phyloP scores from a whole-genome alignment of 1,140 invertebrate species.

The Cydia strobilella region DNA sequence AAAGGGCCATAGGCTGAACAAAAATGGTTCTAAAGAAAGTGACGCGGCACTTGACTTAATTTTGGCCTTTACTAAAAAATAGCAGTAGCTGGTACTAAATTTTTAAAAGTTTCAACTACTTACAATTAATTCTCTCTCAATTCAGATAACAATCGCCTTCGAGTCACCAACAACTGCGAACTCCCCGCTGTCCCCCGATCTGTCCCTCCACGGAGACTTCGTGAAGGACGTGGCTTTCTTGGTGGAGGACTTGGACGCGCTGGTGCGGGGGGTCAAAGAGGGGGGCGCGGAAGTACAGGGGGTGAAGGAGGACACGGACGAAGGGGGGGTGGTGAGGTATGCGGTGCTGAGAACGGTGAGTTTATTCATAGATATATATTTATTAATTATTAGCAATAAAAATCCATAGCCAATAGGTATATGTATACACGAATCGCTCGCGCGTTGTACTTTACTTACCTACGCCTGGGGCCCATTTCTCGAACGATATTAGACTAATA shows the following conservation, averaged over 20 bases:
- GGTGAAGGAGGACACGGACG: constrained; percentile 93
- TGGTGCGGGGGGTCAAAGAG: constrained; percentile 88
- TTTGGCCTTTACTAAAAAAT: no score
- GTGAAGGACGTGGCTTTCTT: constrained; percentile 97
- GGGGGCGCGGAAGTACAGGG: constrained; percentile 91
- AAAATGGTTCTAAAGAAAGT: no score
- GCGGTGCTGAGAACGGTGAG: constrained; percentile 95
- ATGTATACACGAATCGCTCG: no score
- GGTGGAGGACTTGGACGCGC: constrained; percentile 94
- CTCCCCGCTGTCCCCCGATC: constrained; percentile 88
- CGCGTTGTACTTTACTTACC: no score
- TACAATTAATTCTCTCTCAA: constrained; percentile 7
- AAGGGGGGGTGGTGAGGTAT: constrained; percentile 89
- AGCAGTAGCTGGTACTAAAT: no score
- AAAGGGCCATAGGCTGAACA: no score
- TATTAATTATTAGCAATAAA: no score
- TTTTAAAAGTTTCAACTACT: no score
- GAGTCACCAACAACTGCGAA: constrained; percentile 89
- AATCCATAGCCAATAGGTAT: no score
- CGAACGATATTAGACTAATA: no score
- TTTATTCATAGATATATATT: constrained; percentile 3
- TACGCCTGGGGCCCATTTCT: no score
- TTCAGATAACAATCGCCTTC: constrained; percentile 94
- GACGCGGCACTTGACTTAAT: no score
- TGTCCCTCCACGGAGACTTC: constrained; percentile 96